Base-by-base conservation (phyloP, 2,113 vertebrate genomes). In the Nesoenas mayeri region DNA sequence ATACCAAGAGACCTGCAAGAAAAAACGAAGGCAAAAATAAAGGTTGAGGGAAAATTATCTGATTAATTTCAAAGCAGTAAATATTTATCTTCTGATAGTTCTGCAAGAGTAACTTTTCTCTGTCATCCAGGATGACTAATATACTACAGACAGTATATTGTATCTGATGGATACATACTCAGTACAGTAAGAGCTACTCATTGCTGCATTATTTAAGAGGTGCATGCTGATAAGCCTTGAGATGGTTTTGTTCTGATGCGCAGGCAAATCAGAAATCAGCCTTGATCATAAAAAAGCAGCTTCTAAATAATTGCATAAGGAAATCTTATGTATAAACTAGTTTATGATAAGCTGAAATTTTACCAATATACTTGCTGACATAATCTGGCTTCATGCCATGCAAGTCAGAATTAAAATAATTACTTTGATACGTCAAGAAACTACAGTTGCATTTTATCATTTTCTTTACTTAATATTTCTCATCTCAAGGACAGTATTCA, bases 11-110 rank as follows among this genome's bases (percentile, higher is more conserved):
- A 79, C 18, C 32, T 15, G n/a, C 34, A 93, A 67, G 58, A 88
- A 73, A 62, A 91, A 60, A 34, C 86, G 71, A 75, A 66, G 12
- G 29, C 26, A 66, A 78, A 83, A 71, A 86, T 85, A 96, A 83
- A 94, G 29, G 64, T 51, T 70, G 28, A 82, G 32, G 36, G 32
- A 51, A 95, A 95, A 42, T 50, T 69, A 87, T 50, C 77, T 77
- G 91, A 88, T 93, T 89, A 72, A 94, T 91, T 95, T 89, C 58
- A 87, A 61, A 88, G 51, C 40, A 83, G 60, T 79, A 96, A 86
- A 78, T 91, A 92, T 80, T 95, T 88, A 58, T 91, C 88, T 91
- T 88, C 60, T 51, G 62, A 79, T 62, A 85, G 38, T 44, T 93
- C 51, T 71, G 51, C 69, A 94, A 48, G 2, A 88, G 65, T 67